A percentile compares a stretch with the other conserved stretches of the same genome.
Evolutionary conservation across 2,113 vertebrate genomes (phyloP).

Genomic region (Rhinogobius similis): DNA sequence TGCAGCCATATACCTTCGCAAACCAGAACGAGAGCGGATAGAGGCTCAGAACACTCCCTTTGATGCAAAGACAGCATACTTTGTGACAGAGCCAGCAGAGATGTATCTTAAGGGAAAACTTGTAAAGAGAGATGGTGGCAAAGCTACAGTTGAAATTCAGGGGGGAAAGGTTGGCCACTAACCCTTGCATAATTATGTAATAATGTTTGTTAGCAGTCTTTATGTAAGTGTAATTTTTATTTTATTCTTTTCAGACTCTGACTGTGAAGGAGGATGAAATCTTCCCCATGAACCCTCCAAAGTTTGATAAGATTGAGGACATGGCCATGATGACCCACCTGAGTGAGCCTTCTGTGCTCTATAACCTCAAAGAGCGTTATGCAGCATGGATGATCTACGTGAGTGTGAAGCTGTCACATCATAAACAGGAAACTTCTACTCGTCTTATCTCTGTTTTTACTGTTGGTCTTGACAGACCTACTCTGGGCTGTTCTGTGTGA

Average conservation of each 20-base stretch:
- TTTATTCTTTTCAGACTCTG: slow-evolving; percentile 51
- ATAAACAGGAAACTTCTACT: neutral
- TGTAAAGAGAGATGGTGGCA: slow-evolving; percentile 81
- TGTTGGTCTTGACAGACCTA: slow-evolving; percentile 77
- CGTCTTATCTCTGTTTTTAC: neutral
- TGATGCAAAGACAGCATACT: slow-evolving; percentile 86
- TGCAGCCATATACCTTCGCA: slow-evolving; percentile 85
- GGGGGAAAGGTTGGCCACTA: slow-evolving; percentile 73
- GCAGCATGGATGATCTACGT: slow-evolving; percentile 93
- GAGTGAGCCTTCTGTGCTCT: slow-evolving; percentile 71
- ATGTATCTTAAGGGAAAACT: slow-evolving; percentile 84
- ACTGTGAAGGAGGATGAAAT: slow-evolving; percentile 76
- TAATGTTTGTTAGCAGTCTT: neutral
- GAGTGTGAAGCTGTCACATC: slow-evolving; percentile 24
- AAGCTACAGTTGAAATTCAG: slow-evolving; percentile 81
- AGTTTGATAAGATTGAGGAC: slow-evolving; percentile 77
- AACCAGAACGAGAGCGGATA: slow-evolving; percentile 84
- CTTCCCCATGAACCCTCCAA: slow-evolving; percentile 79
- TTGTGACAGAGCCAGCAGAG: slow-evolving; percentile 74
- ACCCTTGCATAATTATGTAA: neutral
- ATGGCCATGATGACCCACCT: slow-evolving; percentile 78
- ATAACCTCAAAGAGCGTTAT: slow-evolving; percentile 85
- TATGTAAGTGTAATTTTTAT: neutral
- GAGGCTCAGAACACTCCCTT: slow-evolving; percentile 84
- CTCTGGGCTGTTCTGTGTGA: slow-evolving; percentile 86